These are phyloP conservation scores for Diaprepes abbreviatus DNA, from an alignment of 2,888 invertebrate genomes.

Conservation along the genomic window DNA sequence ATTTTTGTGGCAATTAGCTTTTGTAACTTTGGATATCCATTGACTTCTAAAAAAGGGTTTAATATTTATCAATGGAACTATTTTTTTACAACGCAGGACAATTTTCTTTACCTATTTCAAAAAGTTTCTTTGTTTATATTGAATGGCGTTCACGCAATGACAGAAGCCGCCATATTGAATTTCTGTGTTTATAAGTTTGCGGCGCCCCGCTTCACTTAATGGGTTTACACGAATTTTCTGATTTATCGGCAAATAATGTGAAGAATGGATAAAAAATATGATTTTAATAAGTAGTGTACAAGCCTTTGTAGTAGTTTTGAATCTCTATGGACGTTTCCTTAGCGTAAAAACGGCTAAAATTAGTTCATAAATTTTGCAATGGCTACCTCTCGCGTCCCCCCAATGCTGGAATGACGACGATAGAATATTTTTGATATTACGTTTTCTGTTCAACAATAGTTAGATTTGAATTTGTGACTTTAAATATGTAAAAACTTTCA, in stretches of 20 bases:
- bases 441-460: slow-evolving; percentile 56
- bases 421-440: slow-evolving; percentile 65
- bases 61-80: no score
- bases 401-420: slow-evolving; percentile 76
- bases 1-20: slow-evolving; percentile 28
- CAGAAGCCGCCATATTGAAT: slow-evolving; percentile 65
- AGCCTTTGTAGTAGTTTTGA: slow-evolving; percentile 29
- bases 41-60: no score
- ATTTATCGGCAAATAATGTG: slow-evolving; percentile 52
- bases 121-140: slow-evolving; percentile 53
- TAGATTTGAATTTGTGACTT: slow-evolving; percentile 2
- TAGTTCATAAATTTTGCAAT: slow-evolving; percentile 54
- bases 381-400: slow-evolving; percentile 66
- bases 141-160: slow-evolving; percentile 51
- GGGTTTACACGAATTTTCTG: slow-evolving; percentile 54
- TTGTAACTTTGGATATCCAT: no score
- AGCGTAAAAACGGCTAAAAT: slow-evolving; percentile 49
- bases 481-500: slow-evolving; percentile 13
- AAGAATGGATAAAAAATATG: slow-evolving; percentile 39
- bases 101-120: background rate
- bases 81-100: background rate
- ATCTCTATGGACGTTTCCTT: background rate
- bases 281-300: background rate
- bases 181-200: slow-evolving; percentile 67
- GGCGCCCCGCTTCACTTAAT: slow-evolving; percentile 66